These are phyloP conservation scores for Merops nubicus DNA, from an alignment of 2,113 vertebrate genomes.

Conservation along the genomic window DNA sequence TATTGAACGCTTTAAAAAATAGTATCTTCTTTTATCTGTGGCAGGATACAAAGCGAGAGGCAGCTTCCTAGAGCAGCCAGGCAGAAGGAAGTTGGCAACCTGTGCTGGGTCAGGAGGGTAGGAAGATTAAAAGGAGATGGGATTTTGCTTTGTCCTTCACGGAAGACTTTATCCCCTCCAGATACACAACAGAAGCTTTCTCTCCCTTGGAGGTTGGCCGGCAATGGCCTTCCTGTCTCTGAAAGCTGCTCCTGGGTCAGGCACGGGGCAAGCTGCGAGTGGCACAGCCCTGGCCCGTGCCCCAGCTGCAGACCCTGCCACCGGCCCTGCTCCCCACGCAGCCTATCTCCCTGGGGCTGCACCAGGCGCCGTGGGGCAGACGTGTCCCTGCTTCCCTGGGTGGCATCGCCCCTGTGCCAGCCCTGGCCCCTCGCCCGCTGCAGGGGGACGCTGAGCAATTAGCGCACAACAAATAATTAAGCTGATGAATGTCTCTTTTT, in stretches of 20 bases:
- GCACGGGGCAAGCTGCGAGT: background rate
- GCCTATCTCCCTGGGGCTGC: background rate
- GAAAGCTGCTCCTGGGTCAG: constrained; percentile 36
- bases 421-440: background rate
- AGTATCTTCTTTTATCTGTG: background rate
- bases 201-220: constrained; percentile 13
- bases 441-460: background rate
- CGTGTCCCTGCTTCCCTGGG: background rate
- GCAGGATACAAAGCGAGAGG: constrained; percentile 43
- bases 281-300: background rate
- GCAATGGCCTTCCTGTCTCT: constrained; percentile 43
- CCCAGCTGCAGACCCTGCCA: background rate
- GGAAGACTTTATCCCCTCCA: constrained; percentile 66
- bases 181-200: constrained; percentile 63
- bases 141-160: constrained; percentile 67
- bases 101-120: constrained; percentile 60
- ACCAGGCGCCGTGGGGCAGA: fast-evolving
- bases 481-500: constrained; percentile 35
- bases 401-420: background rate
- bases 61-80: constrained; percentile 42
- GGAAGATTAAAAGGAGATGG: constrained; percentile 65
- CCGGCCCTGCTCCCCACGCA: background rate
- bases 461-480: constrained; percentile 25
- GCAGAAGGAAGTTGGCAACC: constrained; percentile 56
- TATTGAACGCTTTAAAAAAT: constrained; percentile 6